Evolutionary conservation across 2,888 invertebrate genomes (phyloP).

Genomic region (Periphyllus acericola): DNA sequence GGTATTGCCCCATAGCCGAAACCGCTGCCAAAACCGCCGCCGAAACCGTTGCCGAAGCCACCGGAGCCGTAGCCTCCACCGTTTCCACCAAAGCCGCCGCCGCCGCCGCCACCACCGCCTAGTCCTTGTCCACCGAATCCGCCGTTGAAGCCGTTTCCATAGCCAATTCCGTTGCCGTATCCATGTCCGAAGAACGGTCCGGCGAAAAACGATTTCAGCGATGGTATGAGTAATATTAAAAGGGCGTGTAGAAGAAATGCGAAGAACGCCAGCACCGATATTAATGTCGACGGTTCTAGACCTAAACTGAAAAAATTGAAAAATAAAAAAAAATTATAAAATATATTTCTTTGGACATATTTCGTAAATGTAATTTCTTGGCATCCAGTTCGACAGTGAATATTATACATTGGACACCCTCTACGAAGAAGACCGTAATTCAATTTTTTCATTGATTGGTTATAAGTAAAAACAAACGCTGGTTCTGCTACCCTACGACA

Average conservation of each 20-base stretch:
- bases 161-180: conserved; percentile 10
- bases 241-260: conserved; percentile 55
- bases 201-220: conserved; percentile 38
- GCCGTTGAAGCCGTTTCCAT: neutral
- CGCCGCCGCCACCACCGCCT: neutral
- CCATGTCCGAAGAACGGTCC: conserved; percentile 39
- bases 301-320: conserved; percentile 19
- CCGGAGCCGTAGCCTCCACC: neutral
- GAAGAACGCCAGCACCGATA: conserved; percentile 46
- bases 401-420: too few relatives aligned
- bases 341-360: too few relatives aligned
- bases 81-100: neutral
- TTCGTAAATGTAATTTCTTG: too few relatives aligned
- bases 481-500: too few relatives aligned
- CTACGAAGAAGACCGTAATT: too few relatives aligned
- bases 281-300: conserved; percentile 54
- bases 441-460: too few relatives aligned
- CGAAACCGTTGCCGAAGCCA: too few relatives aligned
- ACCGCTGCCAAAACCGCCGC: neutral
- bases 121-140: neutral
- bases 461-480: too few relatives aligned
- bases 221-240: conserved; percentile 44
- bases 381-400: too few relatives aligned
- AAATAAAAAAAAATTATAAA: neutral
- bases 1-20: conserved; percentile 52